Evolutionary conservation across 1,140 invertebrate species (phyloP).

Genomic region (Drosophila sp.): DNA sequence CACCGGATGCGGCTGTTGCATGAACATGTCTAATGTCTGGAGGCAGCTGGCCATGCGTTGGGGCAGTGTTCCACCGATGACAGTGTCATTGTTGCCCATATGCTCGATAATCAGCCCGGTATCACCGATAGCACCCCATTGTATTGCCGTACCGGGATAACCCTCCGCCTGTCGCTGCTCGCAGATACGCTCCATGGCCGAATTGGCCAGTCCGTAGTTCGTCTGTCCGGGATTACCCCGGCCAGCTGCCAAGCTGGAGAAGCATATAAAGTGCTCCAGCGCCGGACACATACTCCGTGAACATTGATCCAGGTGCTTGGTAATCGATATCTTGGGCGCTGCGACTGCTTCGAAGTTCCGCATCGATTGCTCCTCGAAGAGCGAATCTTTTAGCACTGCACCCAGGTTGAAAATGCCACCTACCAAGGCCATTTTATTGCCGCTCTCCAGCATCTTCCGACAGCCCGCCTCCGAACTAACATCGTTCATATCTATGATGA

Average conservation of each 20-base stretch:
- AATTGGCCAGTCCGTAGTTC: conserved; percentile 98
- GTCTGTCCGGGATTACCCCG: conserved; percentile 97
- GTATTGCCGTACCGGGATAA: conserved; percentile 93
- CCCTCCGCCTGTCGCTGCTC: conserved; percentile 92
- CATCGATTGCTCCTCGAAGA: conserved; percentile 94
- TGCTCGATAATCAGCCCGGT: conserved; percentile 95
- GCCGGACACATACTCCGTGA: conserved; percentile 90
- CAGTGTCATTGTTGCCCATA: conserved; percentile 94
- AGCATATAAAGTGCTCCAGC: conserved; percentile 96
- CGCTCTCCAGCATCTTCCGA: conserved; percentile 88
- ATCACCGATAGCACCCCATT: conserved; percentile 99
- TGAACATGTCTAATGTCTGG: conserved; percentile 92
- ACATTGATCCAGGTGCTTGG: conserved; percentile 90
- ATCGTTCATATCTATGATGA: conserved; percentile 89
- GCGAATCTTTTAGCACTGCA: conserved; percentile 93
- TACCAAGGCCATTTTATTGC: conserved; percentile 90
- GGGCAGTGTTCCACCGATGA: conserved; percentile 95
- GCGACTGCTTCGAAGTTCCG: conserved; percentile 91
- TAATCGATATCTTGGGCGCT: conserved; percentile 93
- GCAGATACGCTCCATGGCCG: conserved; percentile 96
- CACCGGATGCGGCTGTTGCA: conserved; percentile 94
- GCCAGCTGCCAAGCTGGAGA: conserved; percentile 97
- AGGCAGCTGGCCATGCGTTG: conserved; percentile 96
- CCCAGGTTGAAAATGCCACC: conserved; percentile 98
- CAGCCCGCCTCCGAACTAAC: conserved; percentile 88